Evolutionary conservation across 2,113 vertebrate genomes (phyloP).

Genomic region (Centrocercus urophasianus): DNA sequence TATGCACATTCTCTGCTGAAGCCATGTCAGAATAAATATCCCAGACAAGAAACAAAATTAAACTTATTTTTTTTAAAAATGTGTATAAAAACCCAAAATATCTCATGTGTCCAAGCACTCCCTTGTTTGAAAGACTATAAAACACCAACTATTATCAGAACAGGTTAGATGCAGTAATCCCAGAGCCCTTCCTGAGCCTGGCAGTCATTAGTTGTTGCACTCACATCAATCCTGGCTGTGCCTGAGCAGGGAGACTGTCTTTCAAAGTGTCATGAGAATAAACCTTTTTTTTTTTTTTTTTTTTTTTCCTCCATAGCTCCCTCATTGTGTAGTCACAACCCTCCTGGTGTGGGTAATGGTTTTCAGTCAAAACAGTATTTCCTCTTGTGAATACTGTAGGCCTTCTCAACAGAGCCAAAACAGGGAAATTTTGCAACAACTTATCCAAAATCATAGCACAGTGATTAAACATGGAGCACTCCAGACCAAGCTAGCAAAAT

Average conservation of each 20-base stretch:
- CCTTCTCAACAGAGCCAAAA: neutral
- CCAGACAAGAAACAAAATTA: neutral
- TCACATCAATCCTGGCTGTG: neutral
- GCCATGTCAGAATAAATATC: neutral
- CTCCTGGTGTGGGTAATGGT: neutral
- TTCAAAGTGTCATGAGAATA: neutral
- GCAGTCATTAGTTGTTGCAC: neutral
- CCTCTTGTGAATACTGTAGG: neutral
- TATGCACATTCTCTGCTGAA: neutral
- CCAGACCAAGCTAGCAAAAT: neutral
- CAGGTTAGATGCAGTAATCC: neutral
- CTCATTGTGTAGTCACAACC: neutral
- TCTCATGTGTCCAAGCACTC: neutral
- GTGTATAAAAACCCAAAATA: neutral
- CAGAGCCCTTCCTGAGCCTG: neutral
- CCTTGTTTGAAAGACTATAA: neutral
- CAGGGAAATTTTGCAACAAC: neutral
- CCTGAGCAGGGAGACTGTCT: neutral
- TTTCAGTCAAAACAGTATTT: neutral
- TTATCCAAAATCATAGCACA: neutral
- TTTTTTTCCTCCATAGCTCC: neutral
- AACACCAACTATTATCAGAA: neutral
- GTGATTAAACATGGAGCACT: neutral
- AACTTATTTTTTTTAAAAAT: neutral
- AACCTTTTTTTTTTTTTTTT: neutral